Base-by-base conservation (phyloP, 2,113 vertebrate species). In the Ibidorhyncha struthersii region DNA sequence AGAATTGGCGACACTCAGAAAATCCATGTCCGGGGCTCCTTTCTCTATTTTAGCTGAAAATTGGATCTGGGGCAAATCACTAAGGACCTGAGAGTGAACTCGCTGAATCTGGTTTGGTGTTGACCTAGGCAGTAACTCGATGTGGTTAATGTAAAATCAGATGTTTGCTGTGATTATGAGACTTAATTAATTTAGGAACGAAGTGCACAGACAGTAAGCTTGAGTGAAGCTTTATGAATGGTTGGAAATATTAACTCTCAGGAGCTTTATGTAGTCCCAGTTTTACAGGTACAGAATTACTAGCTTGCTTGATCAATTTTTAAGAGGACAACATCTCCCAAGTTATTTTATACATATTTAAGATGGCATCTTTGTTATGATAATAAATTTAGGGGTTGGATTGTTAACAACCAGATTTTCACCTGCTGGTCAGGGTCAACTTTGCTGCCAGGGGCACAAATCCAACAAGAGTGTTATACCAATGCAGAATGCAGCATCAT, bases 101-200 rank as follows among this genome's bases (percentile, higher is more conserved):
- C 34, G 47, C 27, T 65, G 49, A 86, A 65, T 79, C 70, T 91
- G 47, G 62, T 41, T 85, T 3, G 0, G 7, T 52, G 45, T 86
- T 93, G 82, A 86, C 56, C 78, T 80, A 63, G 49, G 59, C 40
- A 90, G 58, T 76, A 90, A 77, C 22, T 77, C 58, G 38, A 92
- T 77, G 62, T n/a, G 17, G 62, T 58, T 91, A 89, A 79, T 55
- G 59, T 86, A 92, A 95, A 86, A 92, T 90, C 79, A 95, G 45
- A 66, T 14, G 14, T 90, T 88, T 88, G 56, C 41, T 67, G 36
- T 90, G 82, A 95, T 82, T 91, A 67, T 89, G 81, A 91, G 79
- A 89, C 30, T 93, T 81, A 88, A 88, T 95, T 88, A 82, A 94
- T 86, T 72, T 93, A 76, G 29, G 50, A 92, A 67, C 8, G 34